Evolutionary conservation across 2,888 invertebrate genomes (phyloP), one percentile per base, ranked within the genome.

Genomic region (Athalia cordata): DNA sequence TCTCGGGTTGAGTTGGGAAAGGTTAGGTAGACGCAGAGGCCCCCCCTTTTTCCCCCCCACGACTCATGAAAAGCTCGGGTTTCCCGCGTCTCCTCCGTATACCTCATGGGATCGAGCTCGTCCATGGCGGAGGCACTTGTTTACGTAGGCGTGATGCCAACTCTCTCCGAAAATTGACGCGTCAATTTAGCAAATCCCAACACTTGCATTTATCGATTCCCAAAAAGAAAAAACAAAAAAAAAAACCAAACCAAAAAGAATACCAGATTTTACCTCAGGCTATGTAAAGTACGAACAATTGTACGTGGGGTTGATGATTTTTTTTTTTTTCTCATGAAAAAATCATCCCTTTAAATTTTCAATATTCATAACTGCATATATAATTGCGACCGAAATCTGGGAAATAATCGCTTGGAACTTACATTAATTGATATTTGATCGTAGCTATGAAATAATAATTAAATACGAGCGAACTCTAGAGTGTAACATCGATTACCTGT

Each of bases 401-500:
- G 29, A 29, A 67, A 68, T 9, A 68, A 55, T n/a, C 47, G 15
- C 59, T 11, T 11, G 47, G 57, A 45, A 45, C 29, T 29, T 29
- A 29, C 3, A 47, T 62, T 15, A 29, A 72, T 72, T 72, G 72
- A 57, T 57, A 45, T 72, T 59, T 59, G 47, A 72, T 59, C 59
- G 72, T 59, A 3, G 8, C 29, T 29, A 29, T 8, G n/a, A 15
- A 45, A 13, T 72, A 59, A 59, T 72, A 55, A 72, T 72, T 57
- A 57, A 29, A 29, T 59, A 47, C 6, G 59, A 47, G 59, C 45
- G 13, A 72, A 72, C 59, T 72, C 15, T 15, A 29, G 8, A 13
- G 72, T 72, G 59, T 72, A 59, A 59, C 59, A 72, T 72, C 72
- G 72, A 72, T 72, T 72, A 47, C 72, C 72, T 59, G 59, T 72